These are phyloP conservation scores for Piprites chloris DNA, from an alignment of 2,113 vertebrate genomes.

Conservation along the genomic window DNA sequence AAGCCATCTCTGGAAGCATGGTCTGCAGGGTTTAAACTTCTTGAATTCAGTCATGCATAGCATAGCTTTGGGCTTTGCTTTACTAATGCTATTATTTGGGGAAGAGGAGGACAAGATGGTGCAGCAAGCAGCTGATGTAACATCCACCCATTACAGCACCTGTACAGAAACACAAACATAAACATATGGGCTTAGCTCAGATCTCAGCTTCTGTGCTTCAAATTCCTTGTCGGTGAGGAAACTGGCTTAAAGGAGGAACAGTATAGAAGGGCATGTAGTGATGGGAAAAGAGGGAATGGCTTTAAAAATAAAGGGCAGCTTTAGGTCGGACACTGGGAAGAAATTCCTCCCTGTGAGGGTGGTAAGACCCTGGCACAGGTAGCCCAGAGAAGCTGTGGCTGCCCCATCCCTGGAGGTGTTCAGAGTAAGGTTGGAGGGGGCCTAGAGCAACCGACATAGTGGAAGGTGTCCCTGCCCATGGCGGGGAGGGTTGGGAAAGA, in stretches of 20 bases:
- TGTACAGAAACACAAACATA: background rate
- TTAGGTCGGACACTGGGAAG: background rate
- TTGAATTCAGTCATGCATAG: background rate
- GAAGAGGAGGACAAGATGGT: background rate
- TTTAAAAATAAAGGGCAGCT: background rate
- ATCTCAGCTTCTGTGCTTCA: background rate
- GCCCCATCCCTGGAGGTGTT: background rate
- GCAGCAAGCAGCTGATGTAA: background rate
- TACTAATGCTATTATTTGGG: background rate
- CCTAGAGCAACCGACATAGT: background rate
- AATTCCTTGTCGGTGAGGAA: background rate
- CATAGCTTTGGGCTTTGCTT: background rate
- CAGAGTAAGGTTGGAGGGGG: background rate
- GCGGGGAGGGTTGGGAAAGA: background rate
- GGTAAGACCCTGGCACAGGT: background rate
- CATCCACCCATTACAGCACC: background rate
- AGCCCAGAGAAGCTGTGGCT: background rate
- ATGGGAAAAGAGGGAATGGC: rapidly evolving
- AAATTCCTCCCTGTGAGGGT: background rate
- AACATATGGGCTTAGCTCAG: background rate
- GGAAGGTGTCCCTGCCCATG: background rate
- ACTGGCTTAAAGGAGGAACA: background rate
- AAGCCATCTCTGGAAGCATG: background rate
- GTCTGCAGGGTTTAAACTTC: background rate
- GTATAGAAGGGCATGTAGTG: background rate